Conservation (phyloP, 2,797 vertebrate species). For the Lacerta viridis region DNA sequence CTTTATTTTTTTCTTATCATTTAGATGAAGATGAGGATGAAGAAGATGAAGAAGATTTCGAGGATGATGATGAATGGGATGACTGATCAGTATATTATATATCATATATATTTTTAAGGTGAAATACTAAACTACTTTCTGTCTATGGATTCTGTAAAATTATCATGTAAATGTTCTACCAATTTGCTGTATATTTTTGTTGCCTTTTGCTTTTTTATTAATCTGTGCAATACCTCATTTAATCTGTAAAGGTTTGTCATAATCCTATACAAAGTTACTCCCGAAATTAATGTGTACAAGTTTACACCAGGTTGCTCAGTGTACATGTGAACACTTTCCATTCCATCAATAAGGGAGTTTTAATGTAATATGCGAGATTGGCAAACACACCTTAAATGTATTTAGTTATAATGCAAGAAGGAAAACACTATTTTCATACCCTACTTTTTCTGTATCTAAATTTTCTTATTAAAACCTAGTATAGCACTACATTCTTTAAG, state of each 20-base stretch:
- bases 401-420: constrained; percentile 89
- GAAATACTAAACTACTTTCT: constrained; percentile 93
- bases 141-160: constrained; percentile 91
- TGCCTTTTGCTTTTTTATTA: constrained; percentile 93
- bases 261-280: constrained; percentile 83
- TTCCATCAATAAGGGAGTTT: constrained; percentile 83
- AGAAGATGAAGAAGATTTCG: constrained; percentile 97
- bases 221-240: constrained; percentile 99
- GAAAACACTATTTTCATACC: constrained; percentile 96
- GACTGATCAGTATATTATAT: constrained; percentile 88
- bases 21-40: constrained; percentile 97
- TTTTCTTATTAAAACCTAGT: constrained; percentile 91
- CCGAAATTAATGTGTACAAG: constrained; percentile 86
- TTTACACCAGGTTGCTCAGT: constrained; percentile 84
- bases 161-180: constrained; percentile 95
- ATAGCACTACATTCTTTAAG: constrained; percentile 88
- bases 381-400: constrained; percentile 89
- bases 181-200: constrained; percentile 98
- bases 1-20: constrained; percentile 53
- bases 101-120: constrained; percentile 86
- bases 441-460: constrained; percentile 92
- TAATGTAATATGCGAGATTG: constrained; percentile 85
- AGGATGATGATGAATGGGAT: constrained; percentile 99
- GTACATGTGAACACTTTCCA: constrained; percentile 86
- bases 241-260: constrained; percentile 92